A percentile compares a stretch with the other conserved stretches of the same genome.
phyloP scores from a whole-genome alignment of 1,140 invertebrate species.

The Euura lappo region DNA sequence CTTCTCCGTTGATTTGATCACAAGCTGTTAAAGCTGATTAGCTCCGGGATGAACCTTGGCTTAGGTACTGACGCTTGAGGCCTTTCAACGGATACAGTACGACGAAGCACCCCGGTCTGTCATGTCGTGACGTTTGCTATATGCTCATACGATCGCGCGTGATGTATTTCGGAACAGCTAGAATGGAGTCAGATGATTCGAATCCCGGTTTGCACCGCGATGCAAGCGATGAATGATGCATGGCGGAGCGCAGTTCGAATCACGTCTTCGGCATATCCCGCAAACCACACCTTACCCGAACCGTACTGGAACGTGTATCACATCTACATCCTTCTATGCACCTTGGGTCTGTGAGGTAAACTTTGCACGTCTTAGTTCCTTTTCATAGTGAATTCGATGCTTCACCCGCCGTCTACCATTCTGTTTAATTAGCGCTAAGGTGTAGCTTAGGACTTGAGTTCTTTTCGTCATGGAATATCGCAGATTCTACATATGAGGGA shows the following conservation, averaged over 20 bases:
- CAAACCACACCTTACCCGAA: background rate
- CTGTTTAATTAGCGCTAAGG: too few species aligned
- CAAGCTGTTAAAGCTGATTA: too few species aligned
- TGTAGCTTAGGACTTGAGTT: too few species aligned
- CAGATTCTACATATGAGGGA: background rate
- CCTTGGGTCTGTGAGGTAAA: background rate
- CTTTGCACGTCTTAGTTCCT: background rate
- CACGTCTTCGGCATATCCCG: background rate
- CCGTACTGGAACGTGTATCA: background rate
- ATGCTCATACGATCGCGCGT: background rate
- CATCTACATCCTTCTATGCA: background rate
- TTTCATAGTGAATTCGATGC: background rate
- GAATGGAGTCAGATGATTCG: background rate
- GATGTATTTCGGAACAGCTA: background rate
- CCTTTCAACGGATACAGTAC: too few species aligned
- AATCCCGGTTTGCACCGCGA: background rate
- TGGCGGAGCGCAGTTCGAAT: constrained; percentile 1
- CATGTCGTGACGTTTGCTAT: too few species aligned
- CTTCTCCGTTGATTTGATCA: too few species aligned
- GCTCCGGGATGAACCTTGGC: too few species aligned
- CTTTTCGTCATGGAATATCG: too few species aligned
- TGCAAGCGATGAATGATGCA: constrained; percentile 5
- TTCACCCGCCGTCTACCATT: too few species aligned
- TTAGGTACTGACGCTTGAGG: too few species aligned
- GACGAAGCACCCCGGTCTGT: too few species aligned